phyloP scores from a whole-genome alignment of 2,797 vertebrate species.

The Oreochromis mossambicus region DNA sequence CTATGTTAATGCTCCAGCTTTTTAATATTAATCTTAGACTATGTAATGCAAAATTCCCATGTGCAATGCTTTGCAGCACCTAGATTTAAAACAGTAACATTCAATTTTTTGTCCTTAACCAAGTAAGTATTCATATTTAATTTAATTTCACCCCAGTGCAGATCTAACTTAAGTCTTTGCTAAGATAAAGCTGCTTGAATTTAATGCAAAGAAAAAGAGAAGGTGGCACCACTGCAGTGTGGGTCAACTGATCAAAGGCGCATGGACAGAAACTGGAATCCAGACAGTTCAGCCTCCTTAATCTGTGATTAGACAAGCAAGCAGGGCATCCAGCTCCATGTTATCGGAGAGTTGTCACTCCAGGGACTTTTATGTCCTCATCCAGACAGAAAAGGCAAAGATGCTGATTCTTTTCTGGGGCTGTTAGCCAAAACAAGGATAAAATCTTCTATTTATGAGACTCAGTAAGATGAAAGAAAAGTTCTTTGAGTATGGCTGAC shows the following conservation, averaged over 20 bases:
- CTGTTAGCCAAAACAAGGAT: not conserved
- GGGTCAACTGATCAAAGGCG: not conserved
- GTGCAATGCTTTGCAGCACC: not conserved
- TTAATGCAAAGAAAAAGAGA: not conserved
- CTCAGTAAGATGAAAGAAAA: not conserved
- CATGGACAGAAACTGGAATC: not conserved
- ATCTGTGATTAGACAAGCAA: slow-evolving; percentile 59
- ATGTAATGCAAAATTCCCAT: not conserved
- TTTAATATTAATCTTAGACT: not conserved
- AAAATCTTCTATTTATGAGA: not conserved
- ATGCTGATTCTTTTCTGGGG: not conserved
- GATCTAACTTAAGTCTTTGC: not conserved
- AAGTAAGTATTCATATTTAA: not conserved
- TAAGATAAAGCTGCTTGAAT: not conserved
- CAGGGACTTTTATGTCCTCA: not conserved
- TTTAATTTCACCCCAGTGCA: not conserved
- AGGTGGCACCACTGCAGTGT: not conserved
- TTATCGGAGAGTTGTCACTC: slow-evolving; percentile 19
- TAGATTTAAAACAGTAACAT: not conserved
- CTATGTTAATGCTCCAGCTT: not conserved
- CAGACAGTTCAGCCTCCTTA: slow-evolving; percentile 49
- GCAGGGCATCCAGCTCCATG: slow-evolving; percentile 3
- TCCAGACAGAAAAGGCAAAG: not conserved
- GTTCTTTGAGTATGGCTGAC: not conserved
- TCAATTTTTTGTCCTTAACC: not conserved